Evolutionary conservation across 2,113 vertebrate species (phyloP).

Genomic region (Cricetomys ansorgei): DNA sequence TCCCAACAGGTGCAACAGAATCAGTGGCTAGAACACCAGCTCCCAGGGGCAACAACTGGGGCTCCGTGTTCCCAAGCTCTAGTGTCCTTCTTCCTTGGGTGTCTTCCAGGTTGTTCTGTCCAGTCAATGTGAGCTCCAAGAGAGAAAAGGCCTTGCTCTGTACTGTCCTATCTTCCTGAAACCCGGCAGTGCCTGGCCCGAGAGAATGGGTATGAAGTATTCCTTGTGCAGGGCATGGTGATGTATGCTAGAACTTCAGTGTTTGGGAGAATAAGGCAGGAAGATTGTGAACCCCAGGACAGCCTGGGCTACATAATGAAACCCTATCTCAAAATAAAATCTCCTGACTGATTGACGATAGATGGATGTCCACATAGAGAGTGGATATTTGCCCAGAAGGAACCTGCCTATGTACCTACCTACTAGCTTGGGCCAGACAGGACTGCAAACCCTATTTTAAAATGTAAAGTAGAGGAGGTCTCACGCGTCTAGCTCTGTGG

Average conservation of each 20-base stretch:
- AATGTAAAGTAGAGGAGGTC: background rate
- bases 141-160: too few species aligned
- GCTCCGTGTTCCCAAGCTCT: background rate
- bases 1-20: background rate
- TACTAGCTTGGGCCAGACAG: accelerated
- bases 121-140: background rate
- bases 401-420: background rate
- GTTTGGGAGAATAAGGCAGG: background rate
- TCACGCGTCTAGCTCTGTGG: background rate
- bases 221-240: background rate
- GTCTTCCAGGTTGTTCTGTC: background rate
- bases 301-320: background rate
- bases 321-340: background rate
- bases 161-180: too few species aligned
- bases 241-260: background rate
- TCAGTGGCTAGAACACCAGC: accelerated
- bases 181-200: background rate
- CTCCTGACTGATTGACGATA: accelerated
- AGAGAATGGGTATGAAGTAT: background rate
- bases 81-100: background rate
- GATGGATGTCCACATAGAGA: too few species aligned
- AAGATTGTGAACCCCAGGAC: background rate
- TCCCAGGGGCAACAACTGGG: background rate
- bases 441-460: background rate
- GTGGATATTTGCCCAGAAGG: too few species aligned